phyloP scores from a whole-genome alignment of 2,113 vertebrate species.

The Cyanoliseus patagonus region DNA sequence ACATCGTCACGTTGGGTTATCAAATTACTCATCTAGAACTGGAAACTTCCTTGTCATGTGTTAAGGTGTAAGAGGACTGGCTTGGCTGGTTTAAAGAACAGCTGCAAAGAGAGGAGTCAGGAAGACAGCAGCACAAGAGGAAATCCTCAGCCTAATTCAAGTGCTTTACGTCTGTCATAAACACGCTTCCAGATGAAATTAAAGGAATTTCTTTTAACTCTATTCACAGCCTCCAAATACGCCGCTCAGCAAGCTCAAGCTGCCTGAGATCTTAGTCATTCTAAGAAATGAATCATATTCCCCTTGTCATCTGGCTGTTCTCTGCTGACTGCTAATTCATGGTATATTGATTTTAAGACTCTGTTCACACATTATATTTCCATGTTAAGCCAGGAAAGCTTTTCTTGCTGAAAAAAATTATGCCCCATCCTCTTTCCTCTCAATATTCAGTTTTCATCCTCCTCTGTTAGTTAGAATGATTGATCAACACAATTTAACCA shows the following conservation, averaged over 20 bases:
- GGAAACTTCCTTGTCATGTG: conserved; percentile 49
- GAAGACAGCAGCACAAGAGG: background rate
- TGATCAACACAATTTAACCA: conserved; percentile 27
- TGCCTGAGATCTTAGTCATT: conserved; percentile 61
- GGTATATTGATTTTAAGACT: conserved; percentile 70
- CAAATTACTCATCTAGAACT: conserved; percentile 24
- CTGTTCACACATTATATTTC: conserved; percentile 63
- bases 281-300: conserved; percentile 70
- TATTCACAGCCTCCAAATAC: conserved; percentile 33
- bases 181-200: conserved; percentile 64
- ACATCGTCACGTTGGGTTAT: conserved; percentile 45
- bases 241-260: conserved; percentile 40
- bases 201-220: conserved; percentile 56
- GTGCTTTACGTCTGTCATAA: conserved; percentile 55
- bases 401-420: conserved; percentile 55
- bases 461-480: conserved; percentile 11
- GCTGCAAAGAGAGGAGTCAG: conserved; percentile 22
- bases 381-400: conserved; percentile 48
- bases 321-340: conserved; percentile 73
- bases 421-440: background rate
- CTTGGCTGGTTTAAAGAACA: conserved; percentile 32
- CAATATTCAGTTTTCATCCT: background rate
- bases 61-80: conserved; percentile 12
- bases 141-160: conserved; percentile 58
- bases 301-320: conserved; percentile 51